phyloP scores from a whole-genome alignment of 2,888 invertebrate species.

The Leptopilina myrica region DNA sequence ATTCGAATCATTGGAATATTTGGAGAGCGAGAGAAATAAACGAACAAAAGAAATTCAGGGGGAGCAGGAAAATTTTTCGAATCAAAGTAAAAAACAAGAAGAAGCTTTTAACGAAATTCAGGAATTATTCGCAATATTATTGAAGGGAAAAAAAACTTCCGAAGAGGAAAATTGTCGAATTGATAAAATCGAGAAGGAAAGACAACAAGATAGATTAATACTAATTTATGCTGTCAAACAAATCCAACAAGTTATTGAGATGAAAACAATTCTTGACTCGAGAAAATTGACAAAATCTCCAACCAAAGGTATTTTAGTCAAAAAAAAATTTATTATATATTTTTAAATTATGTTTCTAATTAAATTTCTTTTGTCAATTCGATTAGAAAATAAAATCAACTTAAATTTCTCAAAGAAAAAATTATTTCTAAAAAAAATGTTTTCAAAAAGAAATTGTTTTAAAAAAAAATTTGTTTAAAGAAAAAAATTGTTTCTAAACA shows the following conservation, averaged over 20 bases:
- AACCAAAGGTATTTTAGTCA: not conserved
- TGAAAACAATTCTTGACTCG: conserved; percentile 32
- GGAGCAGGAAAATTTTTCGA: not conserved
- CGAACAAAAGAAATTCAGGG: not conserved
- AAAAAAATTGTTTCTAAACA: too few relatives aligned
- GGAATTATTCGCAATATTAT: not conserved
- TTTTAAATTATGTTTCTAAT: too few relatives aligned
- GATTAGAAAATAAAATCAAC: too few relatives aligned
- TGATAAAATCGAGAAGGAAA: conserved; percentile 39
- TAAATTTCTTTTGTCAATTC: too few relatives aligned
- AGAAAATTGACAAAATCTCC: not conserved
- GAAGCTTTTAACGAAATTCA: not conserved
- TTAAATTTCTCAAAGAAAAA: too few relatives aligned
- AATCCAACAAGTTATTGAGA: conserved; percentile 49
- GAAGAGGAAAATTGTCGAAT: not conserved
- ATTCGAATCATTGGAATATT: conserved; percentile 37
- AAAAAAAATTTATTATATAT: not conserved
- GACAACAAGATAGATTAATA: conserved; percentile 49
- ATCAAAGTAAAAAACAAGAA: not conserved
- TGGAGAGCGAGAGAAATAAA: not conserved
- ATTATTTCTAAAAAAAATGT: too few relatives aligned
- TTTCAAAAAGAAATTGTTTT: too few relatives aligned
- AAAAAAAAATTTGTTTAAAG: too few relatives aligned
- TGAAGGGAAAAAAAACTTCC: not conserved
- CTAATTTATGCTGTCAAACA: conserved; percentile 49